These are phyloP conservation scores for Blera fallax DNA, from an alignment of 2,888 invertebrate genomes.

Conservation along the genomic window DNA sequence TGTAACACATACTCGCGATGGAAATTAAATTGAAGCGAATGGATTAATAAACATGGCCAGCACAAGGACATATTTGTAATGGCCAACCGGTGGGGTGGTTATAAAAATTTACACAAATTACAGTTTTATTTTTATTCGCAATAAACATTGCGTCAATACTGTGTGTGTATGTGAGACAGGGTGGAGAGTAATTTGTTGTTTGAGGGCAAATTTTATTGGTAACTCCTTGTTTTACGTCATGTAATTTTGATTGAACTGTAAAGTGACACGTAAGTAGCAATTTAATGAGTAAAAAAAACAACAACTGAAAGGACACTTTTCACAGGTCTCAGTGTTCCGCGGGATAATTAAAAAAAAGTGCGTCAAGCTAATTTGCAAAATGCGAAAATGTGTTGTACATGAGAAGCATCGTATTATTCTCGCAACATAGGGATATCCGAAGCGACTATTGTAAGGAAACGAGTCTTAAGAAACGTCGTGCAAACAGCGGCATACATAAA, in stretches of 20 bases:
- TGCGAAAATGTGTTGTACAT: too few relatives aligned
- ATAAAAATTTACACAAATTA: conserved; percentile 26
- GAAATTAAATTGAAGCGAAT: conserved; percentile 70
- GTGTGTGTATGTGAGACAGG: conserved; percentile 27
- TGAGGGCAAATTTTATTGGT: conserved; percentile 7
- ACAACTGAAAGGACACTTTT: neutral
- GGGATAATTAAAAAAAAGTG: too few relatives aligned
- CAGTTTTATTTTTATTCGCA: conserved; percentile 1
- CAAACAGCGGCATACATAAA: too few relatives aligned
- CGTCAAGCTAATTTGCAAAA: too few relatives aligned
- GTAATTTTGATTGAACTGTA: conserved; percentile 51
- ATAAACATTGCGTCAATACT: conserved; percentile 31
- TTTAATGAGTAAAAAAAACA: too few relatives aligned
- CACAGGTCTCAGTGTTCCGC: too few relatives aligned
- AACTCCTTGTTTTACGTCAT: conserved; percentile 25
- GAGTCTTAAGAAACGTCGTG: too few relatives aligned
- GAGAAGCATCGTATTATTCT: too few relatives aligned
- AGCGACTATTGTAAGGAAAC: too few relatives aligned
- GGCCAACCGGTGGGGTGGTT: neutral
- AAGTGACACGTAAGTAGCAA: neutral
- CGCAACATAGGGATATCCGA: too few relatives aligned
- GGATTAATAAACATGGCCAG: conserved; percentile 66
- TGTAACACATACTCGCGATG: conserved; percentile 53
- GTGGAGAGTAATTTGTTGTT: conserved; percentile 51
- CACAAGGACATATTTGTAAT: conserved; percentile 51